A percentile compares a stretch with the other conserved stretches of the same genome.
These are phyloP conservation scores for Solenopsis invicta DNA, from an alignment of 1,140 invertebrate genomes.

Conservation along the genomic window DNA sequence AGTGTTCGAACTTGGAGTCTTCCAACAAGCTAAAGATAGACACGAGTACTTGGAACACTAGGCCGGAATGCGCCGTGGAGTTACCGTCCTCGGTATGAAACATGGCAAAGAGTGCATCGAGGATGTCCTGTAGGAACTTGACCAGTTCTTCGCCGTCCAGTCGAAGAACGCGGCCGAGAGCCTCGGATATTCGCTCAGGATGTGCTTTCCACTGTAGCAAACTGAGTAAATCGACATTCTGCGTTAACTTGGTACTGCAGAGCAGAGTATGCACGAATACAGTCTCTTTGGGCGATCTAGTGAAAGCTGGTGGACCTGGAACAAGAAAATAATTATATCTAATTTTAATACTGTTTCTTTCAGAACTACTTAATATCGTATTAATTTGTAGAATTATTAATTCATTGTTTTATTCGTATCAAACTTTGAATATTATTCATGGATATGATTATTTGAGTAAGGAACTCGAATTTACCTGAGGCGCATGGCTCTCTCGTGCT, in stretches of 20 bases:
- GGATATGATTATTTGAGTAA: background rate
- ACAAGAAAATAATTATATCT: background rate
- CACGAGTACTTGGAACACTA: slow-evolving; percentile 94
- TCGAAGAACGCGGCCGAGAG: slow-evolving; percentile 92
- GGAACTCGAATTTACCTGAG: slow-evolving; percentile 37
- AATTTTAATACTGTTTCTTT: slow-evolving; percentile 1
- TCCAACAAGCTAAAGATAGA: slow-evolving; percentile 97
- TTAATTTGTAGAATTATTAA: background rate
- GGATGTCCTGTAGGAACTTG: slow-evolving; percentile 98
- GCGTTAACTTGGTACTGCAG: slow-evolving; percentile 98
- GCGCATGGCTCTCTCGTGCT: slow-evolving; percentile 88
- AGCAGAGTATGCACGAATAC: slow-evolving; percentile 94
- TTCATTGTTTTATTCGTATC: background rate
- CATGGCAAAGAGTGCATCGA: slow-evolving; percentile 97
- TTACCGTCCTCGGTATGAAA: slow-evolving; percentile 98
- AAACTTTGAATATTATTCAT: slow-evolving; percentile 1
- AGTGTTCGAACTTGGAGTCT: slow-evolving; percentile 97
- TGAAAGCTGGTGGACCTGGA: slow-evolving; percentile 89
- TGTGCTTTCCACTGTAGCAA: slow-evolving; percentile 96
- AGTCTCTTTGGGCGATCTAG: slow-evolving; percentile 94
- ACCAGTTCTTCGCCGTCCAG: slow-evolving; percentile 97
- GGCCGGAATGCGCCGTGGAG: slow-evolving; percentile 90
- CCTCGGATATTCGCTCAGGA: slow-evolving; percentile 94
- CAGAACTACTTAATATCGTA: background rate
- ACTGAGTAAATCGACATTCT: slow-evolving; percentile 96